Conservation (phyloP, 2,797 vertebrate species). For the Sebastes miniatus region DNA sequence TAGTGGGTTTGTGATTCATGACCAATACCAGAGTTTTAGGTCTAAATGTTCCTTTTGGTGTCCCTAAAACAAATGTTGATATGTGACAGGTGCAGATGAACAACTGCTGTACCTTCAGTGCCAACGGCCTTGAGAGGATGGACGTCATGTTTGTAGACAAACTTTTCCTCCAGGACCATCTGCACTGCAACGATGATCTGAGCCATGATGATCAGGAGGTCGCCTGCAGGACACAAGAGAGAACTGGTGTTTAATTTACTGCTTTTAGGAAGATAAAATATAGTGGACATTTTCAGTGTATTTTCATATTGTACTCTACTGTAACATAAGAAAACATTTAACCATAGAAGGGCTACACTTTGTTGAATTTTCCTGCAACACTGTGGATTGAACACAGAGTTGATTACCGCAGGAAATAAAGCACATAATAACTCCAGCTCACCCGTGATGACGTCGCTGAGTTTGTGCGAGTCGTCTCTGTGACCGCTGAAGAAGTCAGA, state of each 20-base stretch:
- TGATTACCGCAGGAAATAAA: not conserved
- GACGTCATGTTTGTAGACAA: slow-evolving; percentile 91
- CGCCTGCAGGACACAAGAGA: slow-evolving; percentile 78
- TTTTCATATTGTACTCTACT: too few relatives aligned
- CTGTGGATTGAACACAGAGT: not conserved
- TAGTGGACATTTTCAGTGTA: too few relatives aligned
- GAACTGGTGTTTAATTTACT: not conserved
- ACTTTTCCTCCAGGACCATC: slow-evolving; percentile 97
- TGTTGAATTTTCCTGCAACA: too few relatives aligned
- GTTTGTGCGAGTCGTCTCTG: slow-evolving; percentile 69
- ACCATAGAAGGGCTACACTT: too few relatives aligned
- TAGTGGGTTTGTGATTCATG: not conserved
- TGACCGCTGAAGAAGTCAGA: slow-evolving; percentile 84
- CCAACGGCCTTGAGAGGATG: slow-evolving; percentile 92
- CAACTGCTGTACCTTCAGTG: slow-evolving; percentile 85
- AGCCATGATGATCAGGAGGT: slow-evolving; percentile 94
- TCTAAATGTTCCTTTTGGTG: too few relatives aligned
- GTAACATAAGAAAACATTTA: not conserved
- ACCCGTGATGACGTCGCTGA: slow-evolving; percentile 93
- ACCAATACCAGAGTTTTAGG: not conserved
- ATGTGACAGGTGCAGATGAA: not conserved
- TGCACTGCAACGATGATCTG: slow-evolving; percentile 91
- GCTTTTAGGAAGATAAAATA: too few relatives aligned
- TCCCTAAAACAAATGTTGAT: not conserved
- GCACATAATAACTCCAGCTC: not conserved